phyloP scores from a whole-genome alignment of 1,140 invertebrate species.

The Ylistrum balloti region DNA sequence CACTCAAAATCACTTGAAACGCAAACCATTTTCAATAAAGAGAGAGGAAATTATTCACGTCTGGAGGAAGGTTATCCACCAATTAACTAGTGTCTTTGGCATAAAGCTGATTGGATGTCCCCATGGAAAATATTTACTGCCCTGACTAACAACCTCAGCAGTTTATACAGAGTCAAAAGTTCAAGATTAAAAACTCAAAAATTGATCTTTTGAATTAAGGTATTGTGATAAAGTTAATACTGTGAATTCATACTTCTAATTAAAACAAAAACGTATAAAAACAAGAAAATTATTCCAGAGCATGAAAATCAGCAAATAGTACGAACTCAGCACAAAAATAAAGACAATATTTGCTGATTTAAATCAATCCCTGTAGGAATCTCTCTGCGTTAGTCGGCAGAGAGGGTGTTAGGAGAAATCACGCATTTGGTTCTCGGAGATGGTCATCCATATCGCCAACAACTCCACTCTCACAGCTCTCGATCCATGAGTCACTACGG shows the following conservation, averaged over 20 bases:
- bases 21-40: too few relatives aligned
- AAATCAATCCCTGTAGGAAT: background rate
- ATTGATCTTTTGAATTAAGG: background rate
- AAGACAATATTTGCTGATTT: background rate
- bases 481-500: slow-evolving; percentile 71
- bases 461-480: slow-evolving; percentile 76
- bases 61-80: too few relatives aligned
- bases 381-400: background rate
- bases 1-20: too few relatives aligned
- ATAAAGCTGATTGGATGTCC: too few relatives aligned
- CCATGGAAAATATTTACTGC: too few relatives aligned
- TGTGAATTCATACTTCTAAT: background rate
- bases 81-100: too few relatives aligned
- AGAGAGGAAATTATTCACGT: too few relatives aligned
- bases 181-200: too few relatives aligned
- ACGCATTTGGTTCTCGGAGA: slow-evolving; percentile 59
- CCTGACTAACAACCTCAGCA: too few relatives aligned
- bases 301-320: background rate
- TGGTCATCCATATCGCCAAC: slow-evolving; percentile 72
- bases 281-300: slow-evolving; percentile 18
- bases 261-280: background rate
- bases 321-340: slow-evolving; percentile 1
- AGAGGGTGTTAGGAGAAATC: background rate
- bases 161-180: too few relatives aligned
- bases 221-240: background rate